Conservation (phyloP, 2,113 vertebrate species). For the Sceloporus undulatus region DNA sequence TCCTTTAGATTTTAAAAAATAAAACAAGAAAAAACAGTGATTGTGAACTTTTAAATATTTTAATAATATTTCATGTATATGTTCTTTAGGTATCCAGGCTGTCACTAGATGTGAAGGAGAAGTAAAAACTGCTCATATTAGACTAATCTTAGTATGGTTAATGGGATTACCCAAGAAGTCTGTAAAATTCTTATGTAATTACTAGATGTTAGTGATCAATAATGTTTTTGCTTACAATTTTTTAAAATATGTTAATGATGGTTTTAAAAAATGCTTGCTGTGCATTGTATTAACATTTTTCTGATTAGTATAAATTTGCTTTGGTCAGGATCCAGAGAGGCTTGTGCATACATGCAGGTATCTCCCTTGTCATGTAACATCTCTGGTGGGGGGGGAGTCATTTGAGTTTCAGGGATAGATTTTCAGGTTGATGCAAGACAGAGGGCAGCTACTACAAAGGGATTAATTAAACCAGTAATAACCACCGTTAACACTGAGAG, state of each 20-base stretch:
- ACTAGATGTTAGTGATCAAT: background rate
- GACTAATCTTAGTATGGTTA: background rate
- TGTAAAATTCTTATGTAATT: background rate
- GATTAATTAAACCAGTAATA: background rate
- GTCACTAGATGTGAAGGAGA: background rate
- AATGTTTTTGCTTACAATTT: background rate
- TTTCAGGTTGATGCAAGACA: background rate
- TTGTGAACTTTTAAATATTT: background rate
- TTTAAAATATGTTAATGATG: background rate
- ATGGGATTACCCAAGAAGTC: background rate
- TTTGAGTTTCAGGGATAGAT: background rate
- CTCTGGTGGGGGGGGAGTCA: too few relatives aligned
- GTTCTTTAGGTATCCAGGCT: background rate
- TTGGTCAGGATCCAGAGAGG: background rate
- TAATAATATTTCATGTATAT: background rate
- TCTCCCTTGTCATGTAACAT: background rate
- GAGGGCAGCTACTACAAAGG: background rate
- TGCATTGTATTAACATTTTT: background rate
- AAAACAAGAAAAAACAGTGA: constrained; percentile 1
- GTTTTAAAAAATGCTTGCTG: background rate
- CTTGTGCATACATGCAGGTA: background rate
- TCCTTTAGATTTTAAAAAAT: background rate
- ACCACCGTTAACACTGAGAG: too few relatives aligned
- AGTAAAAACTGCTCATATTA: background rate
- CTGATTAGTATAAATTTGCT: background rate